phyloP scores from a whole-genome alignment of 2,113 vertebrate species.

The Thunnus maccoyii region DNA sequence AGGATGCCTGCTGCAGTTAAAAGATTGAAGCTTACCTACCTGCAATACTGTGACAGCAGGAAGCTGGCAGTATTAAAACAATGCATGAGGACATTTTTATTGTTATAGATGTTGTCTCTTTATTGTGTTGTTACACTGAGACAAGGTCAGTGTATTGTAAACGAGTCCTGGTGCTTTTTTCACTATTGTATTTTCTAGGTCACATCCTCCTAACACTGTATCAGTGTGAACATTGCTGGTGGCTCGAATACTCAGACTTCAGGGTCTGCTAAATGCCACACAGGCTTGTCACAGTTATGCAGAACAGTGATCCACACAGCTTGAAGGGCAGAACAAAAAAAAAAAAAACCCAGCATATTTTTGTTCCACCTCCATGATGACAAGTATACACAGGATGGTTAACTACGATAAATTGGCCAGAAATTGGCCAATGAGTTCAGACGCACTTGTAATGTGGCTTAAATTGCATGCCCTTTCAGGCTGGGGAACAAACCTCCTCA shows the following conservation, averaged over 20 bases:
- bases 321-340: constrained; percentile 59
- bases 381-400: constrained; percentile 53
- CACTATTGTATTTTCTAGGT: constrained; percentile 41
- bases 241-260: constrained; percentile 49
- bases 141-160: constrained; percentile 43
- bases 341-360: background rate
- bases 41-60: constrained; percentile 13
- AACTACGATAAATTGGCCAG: constrained; percentile 69
- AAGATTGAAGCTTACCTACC: constrained; percentile 15
- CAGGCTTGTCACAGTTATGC: constrained; percentile 54
- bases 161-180: constrained; percentile 9
- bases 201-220: constrained; percentile 40
- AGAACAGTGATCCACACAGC: constrained; percentile 57
- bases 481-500: constrained; percentile 74
- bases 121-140: constrained; percentile 27
- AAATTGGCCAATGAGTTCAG: constrained; percentile 76
- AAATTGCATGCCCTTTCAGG: constrained; percentile 80
- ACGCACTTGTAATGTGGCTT: constrained; percentile 72
- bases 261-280: constrained; percentile 57
- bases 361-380: constrained; percentile 56
- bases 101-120: constrained; percentile 39
- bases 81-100: constrained; percentile 33
- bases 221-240: constrained; percentile 29
- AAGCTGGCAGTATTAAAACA: constrained; percentile 39
- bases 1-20: background rate